A percentile compares a stretch with the other conserved stretches of the same genome.
Conservation (phyloP, 2,888 invertebrate species). For the Agrochola lota region DNA sequence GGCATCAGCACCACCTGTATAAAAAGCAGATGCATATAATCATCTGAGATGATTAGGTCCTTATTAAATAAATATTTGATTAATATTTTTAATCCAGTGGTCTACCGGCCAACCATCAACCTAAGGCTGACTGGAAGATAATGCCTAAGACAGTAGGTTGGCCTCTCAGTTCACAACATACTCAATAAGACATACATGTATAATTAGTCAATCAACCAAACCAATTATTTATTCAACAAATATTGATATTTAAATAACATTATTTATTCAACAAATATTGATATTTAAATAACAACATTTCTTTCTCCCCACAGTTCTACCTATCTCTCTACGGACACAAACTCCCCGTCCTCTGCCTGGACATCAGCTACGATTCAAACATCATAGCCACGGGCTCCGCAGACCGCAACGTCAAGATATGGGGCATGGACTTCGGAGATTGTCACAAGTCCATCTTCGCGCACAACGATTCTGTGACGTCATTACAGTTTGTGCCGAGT, state of each 20-base stretch:
- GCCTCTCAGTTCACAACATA: neutral
- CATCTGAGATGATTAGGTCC: neutral
- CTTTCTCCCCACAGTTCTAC: constrained; percentile 93
- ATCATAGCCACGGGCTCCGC: constrained; percentile 98
- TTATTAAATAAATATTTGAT: neutral
- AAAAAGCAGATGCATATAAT: neutral
- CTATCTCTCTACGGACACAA: constrained; percentile 98
- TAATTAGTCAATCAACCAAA: neutral
- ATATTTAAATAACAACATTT: neutral
- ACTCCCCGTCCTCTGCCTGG: constrained; percentile 97
- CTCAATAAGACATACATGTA: neutral
- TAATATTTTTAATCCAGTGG: neutral
- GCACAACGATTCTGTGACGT: constrained; percentile 98
- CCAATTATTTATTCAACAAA: neutral
- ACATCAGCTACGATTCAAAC: constrained; percentile 96
- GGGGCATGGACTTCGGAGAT: constrained; percentile 99
- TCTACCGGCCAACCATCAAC: neutral
- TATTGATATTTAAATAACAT: neutral
- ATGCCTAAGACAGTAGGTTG: neutral
- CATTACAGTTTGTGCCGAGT: constrained; percentile 96
- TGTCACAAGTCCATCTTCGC: constrained; percentile 98
- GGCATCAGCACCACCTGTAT: neutral
- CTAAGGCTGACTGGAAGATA: neutral
- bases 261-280: neutral
- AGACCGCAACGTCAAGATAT: constrained; percentile 98